phyloP scores from a whole-genome alignment of 30 jellyfish, hydroid and myxozoan species.

The Aurelia aurita region DNA sequence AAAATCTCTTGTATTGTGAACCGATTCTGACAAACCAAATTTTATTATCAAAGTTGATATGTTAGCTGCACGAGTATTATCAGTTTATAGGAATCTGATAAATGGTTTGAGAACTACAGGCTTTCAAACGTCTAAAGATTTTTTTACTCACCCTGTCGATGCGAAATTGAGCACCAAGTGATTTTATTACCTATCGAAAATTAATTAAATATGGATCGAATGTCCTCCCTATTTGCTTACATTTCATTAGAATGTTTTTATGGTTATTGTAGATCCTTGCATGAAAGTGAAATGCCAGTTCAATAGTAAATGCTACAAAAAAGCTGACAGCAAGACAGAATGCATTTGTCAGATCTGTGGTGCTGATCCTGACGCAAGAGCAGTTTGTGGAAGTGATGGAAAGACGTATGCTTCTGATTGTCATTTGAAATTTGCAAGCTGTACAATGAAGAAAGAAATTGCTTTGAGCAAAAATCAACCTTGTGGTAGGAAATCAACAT shows the following conservation, averaged over 20 bases:
- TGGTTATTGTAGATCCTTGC: conserved; percentile 57
- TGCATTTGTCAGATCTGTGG: conserved; percentile 69
- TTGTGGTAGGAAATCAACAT: conserved; percentile 15
- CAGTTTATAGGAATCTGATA: no score
- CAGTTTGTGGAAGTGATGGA: conserved; percentile 90
- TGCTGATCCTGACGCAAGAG: not conserved
- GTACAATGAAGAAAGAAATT: conserved; percentile 29
- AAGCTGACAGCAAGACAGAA: conserved; percentile 27
- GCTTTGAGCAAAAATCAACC: conserved; percentile 26
- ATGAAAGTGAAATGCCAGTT: conserved; percentile 28
- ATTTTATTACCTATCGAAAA: no score
- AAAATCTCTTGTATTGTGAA: no score
- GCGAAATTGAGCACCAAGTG: no score
- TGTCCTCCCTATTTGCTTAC: not conserved
- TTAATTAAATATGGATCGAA: no score
- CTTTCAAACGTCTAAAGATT: no score
- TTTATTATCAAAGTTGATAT: no score
- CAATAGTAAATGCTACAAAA: conserved; percentile 32
- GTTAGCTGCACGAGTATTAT: no score
- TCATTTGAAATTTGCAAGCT: conserved; percentile 38
- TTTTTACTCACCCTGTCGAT: no score
- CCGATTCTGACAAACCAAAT: no score
- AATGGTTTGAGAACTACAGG: no score
- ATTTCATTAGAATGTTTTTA: not conserved
- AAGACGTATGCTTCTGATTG: conserved; percentile 73